Evolutionary conservation across 2,113 vertebrate genomes (phyloP), one percentile per base, ranked within the genome.

Genomic region (Stercorarius parasiticus): DNA sequence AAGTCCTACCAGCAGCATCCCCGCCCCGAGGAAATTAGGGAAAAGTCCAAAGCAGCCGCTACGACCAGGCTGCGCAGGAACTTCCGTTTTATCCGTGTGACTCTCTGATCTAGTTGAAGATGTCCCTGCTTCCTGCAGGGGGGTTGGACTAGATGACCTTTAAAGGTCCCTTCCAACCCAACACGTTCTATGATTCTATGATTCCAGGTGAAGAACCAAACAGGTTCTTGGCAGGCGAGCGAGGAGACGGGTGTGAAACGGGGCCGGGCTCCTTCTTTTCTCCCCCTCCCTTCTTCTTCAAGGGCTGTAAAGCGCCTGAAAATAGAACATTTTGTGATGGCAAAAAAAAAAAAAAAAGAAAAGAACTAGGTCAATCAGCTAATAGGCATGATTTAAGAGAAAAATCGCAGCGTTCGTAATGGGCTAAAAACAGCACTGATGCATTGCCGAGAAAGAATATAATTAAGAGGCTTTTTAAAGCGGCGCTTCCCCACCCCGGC

Each of bases 381-480:
- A 97, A 98, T 65, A 81, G 94, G 95, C 92, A 16, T 97, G 97
- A 98, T 96, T 98, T 98, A 97, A 97, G 97, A 94, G 97, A 97
- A 98, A 95, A 97, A 97, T 97, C 90, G 55, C 95, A 67, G 97
- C 80, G 66, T 97, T 98, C 42, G 97, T 97, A 98, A 98, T 87
- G 96, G 94, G 97, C 98, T 98, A 98, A 98, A 98, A 98, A 97
- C 97, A 29, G 98, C 76, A 76, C 97, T 93, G 95, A 88, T 98
- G 97, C 91, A 73, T 87, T 95, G 97, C 97, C 8, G 97, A 97
- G 96, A 98, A 97, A 76, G 97, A 98, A 98, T 92, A 98, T 97
- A 98, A 98, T 98, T 98, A 98, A 97, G 96, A 96, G 90, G 97
- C 97, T 98, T 98, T 98, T 98, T 98, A 98, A 97, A 97, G 92